A percentile compares a stretch with the other conserved stretches of the same genome.
These are phyloP conservation scores for Heliconius nattereri DNA, from an alignment of 1,140 invertebrate species.

Conservation along the genomic window DNA sequence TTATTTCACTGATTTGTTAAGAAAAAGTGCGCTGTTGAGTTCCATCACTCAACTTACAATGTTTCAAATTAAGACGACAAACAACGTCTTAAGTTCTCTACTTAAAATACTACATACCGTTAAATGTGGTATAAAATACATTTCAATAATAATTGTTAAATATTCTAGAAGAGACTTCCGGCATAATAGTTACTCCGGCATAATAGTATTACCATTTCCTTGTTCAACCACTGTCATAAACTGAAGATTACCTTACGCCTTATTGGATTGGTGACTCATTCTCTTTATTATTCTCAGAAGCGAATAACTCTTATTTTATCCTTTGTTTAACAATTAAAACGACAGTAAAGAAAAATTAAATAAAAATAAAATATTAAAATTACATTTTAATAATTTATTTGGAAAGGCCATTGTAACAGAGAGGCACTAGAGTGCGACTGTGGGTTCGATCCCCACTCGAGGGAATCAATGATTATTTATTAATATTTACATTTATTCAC, in stretches of 20 bases:
- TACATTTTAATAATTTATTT: background rate
- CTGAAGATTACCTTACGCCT: background rate
- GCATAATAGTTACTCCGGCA: background rate
- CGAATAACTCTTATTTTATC: background rate
- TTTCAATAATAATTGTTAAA: no score
- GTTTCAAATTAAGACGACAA: no score
- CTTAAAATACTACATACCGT: no score
- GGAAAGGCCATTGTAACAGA: background rate
- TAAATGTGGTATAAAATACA: no score
- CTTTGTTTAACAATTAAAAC: background rate
- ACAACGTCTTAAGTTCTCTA: no score
- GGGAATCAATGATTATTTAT: no score
- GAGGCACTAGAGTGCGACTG: no score
- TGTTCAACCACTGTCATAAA: background rate
- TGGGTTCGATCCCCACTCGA: no score
- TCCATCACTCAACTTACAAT: no score
- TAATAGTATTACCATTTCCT: slow-evolving; percentile 2
- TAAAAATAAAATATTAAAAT: background rate
- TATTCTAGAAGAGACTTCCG: background rate
- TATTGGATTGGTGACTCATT: background rate
- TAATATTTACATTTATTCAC: no score
- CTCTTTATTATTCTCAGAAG: background rate
- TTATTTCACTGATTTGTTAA: no score
- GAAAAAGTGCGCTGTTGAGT: no score
- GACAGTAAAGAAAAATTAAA: background rate